Base-by-base conservation (phyloP, 2,113 vertebrate species). In the Rynchops niger region DNA sequence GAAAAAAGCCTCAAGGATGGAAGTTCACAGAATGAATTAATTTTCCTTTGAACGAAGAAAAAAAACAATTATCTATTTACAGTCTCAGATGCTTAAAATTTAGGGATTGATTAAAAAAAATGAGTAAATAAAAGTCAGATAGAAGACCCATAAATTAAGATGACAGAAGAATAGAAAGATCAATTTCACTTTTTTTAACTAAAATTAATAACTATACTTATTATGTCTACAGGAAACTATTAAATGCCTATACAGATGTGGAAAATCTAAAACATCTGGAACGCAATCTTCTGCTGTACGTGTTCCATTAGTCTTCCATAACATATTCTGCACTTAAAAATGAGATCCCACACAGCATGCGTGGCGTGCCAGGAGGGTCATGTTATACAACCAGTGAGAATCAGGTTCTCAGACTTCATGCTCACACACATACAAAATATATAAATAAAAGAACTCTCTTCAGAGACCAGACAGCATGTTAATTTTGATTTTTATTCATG, bases 381-480 rank as follows among this genome's bases (percentile, higher is more conserved):
- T 82, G 2, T 53, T 86, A n/a, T 4, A 30, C 2, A 71, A 8
- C 9, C 6, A 40, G 12, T 72, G 15, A 62, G 13, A 86, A 79
- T 42, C 9, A 53, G 8, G 3, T 61, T 53, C 42, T 62, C 38
- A 67, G 42, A 34, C 36, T 66, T 58, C 11, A 43, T 52, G 7
- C 4, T 80, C 6, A 72, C 3, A 23, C 0, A 26, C 3, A 26
- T 20, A 65, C 0, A 5, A 66, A 67, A 45, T 9, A 21, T 26
- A 5, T 42, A 69, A 12, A 3, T 18, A 94, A 74, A 5, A 52
- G 3, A 15, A 3, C 1, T 23, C 3, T 66, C 5, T 52, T 30
- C 2, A 1, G 58, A 9, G 32, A 32, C 3, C 15, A 71, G 15
- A 1, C 10, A 87, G 4, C 2, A 14, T 49, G 3, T 23, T 38